Evolutionary conservation across 2,797 vertebrate genomes (phyloP).

Genomic region (Emydoidea blandingii): DNA sequence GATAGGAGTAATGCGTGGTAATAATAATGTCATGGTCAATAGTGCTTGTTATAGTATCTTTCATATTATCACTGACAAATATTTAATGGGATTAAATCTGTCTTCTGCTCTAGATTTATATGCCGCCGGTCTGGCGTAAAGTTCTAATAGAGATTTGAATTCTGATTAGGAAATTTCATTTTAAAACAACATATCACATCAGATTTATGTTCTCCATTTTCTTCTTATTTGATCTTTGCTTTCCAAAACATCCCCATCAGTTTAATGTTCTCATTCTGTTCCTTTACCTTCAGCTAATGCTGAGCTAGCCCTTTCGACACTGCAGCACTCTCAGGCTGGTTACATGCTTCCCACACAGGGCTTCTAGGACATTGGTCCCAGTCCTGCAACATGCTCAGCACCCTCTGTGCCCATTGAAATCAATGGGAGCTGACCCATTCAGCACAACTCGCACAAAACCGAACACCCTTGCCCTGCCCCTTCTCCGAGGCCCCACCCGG

Average conservation of each 20-base stretch:
- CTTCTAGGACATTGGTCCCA: not conserved
- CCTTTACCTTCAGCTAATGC: not conserved
- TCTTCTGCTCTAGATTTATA: constrained; percentile 49
- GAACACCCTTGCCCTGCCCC: too few relatives aligned
- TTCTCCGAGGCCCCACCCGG: too few relatives aligned
- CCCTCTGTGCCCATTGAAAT: not conserved
- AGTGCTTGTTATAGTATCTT: constrained; percentile 26
- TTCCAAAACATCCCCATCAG: constrained; percentile 12
- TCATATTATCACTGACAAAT: constrained; percentile 49
- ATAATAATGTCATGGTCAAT: constrained; percentile 18
- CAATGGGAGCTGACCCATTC: constrained; percentile 22
- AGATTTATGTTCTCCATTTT: constrained; percentile 1
- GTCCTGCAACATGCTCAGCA: not conserved
- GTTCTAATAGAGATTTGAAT: constrained; percentile 41
- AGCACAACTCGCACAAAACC: not conserved
- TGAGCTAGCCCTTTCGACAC: not conserved
- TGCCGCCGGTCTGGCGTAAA: constrained; percentile 25
- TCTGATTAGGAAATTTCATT: constrained; percentile 36
- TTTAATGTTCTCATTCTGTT: not conserved
- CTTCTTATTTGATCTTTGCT: not conserved
- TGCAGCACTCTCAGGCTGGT: not conserved
- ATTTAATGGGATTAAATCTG: constrained; percentile 66
- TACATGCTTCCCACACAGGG: not conserved
- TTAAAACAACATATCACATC: not conserved
- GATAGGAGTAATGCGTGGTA: not conserved